Evolutionary conservation across 2,797 vertebrate genomes (phyloP), one percentile per base, ranked within the genome.

Genomic region (Microctenopoma lineatum): DNA sequence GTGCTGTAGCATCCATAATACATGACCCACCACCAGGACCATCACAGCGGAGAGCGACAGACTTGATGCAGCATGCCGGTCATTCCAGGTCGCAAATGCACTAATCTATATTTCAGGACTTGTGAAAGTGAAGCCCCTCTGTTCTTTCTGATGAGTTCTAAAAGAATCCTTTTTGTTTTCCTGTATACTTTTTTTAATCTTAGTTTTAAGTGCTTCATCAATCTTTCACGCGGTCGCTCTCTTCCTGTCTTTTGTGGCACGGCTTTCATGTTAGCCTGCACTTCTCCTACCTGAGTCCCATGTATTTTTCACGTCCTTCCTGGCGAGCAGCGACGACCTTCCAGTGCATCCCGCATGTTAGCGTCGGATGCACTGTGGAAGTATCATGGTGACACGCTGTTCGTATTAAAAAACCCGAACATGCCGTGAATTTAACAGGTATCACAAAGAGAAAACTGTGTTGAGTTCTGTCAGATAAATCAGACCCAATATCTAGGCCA

Each of bases 1-100:
- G 60, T 70, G 71, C 86, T 87, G 75, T 41, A 8, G 44, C 90
- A 95, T 97, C 89, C 93, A 96, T 97, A 95, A 96, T 96, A 94
- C 90, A 97, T 96, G 84, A 86, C 80, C 86, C 77, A 80, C 93
- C 92, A 94, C 93, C 93, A 91, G 92, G 91, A 87, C 92, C 93
- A 90, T 92, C 88, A 70, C 71, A 51, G 90, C 84, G 84, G 69
- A 77, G 62, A 69, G 70, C 18, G 65, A 74, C 79, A 64, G 65
- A 68, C 76, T 50, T 56, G 64, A 54, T 73, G 84, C 77, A 77
- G 87, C 88, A 82, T 84, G 77, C 72, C 64, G 90, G 80, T 75
- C 93, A 88, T 90, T 92, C 85, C 75, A 76, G 91, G 90, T 92
- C 88, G 55, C 89, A 92, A 75, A 93, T 94, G 92, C 92, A 86